A percentile compares a stretch with the other conserved stretches of the same genome.
Evolutionary conservation across 2,888 invertebrate species (phyloP).

Genomic region (Noctua comes): DNA sequence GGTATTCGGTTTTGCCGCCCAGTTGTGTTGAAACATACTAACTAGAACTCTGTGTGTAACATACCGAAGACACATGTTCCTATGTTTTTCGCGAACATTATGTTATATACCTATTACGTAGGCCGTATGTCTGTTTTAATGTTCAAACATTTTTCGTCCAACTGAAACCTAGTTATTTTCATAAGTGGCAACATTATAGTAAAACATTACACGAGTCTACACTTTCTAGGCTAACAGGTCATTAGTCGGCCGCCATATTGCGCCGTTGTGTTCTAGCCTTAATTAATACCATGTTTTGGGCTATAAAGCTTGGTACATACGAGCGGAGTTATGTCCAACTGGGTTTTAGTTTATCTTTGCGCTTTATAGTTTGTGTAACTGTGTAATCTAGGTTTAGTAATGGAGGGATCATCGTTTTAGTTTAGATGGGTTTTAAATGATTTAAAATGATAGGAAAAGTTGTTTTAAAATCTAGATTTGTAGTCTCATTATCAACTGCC

Average conservation of each 20-base stretch:
- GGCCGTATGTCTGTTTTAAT: not conserved
- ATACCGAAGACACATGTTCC: not conserved
- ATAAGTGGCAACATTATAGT: slow-evolving; percentile 22
- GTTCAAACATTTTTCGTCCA: slow-evolving; percentile 5
- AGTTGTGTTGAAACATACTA: not conserved
- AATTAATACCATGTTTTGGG: slow-evolving; percentile 64
- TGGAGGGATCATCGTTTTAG: slow-evolving; percentile 27
- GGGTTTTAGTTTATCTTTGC: slow-evolving; percentile 48
- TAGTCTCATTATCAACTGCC: not conserved
- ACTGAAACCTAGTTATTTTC: not conserved
- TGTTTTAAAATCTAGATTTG: not conserved
- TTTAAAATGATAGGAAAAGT: not conserved
- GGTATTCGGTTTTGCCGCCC: not conserved
- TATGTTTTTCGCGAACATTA: not conserved
- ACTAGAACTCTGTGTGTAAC: not conserved
- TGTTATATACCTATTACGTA: not conserved
- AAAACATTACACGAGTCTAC: slow-evolving; percentile 37
- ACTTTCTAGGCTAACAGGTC: slow-evolving; percentile 40
- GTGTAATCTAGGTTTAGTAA: slow-evolving; percentile 25
- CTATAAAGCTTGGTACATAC: slow-evolving; percentile 49
- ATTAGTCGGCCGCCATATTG: slow-evolving; percentile 59
- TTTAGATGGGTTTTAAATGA: slow-evolving; percentile 14
- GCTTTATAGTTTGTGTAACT: slow-evolving; percentile 25
- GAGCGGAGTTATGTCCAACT: slow-evolving; percentile 37
- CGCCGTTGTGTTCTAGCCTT: slow-evolving; percentile 54